Percentiles rank a stretch among this genome's conserved stretches.
phyloP scores from a whole-genome alignment of 2,797 vertebrate species.

The Notoglanidium macrostoma region DNA sequence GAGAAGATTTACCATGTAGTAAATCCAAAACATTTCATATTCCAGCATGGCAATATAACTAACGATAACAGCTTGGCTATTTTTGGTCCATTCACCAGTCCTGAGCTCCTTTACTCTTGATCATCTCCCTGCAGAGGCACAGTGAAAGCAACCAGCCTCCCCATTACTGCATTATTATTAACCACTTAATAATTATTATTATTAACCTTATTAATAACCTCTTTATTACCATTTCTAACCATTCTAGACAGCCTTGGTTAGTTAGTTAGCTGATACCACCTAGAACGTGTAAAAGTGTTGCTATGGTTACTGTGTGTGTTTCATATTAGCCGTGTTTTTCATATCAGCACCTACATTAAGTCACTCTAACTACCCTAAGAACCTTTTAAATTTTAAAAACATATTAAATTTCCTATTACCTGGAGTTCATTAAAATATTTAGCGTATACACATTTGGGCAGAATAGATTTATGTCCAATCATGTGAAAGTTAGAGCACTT shows the following conservation, averaged over 20 bases:
- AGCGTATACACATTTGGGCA: neutral
- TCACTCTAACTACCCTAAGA: neutral
- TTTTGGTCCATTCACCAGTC: no score
- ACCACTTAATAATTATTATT: no score
- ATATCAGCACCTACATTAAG: neutral
- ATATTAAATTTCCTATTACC: no score
- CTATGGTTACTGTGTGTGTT: neutral
- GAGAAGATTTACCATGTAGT: neutral
- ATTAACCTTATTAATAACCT: no score
- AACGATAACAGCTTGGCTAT: no score
- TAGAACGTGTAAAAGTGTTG: neutral
- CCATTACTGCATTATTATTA: neutral
- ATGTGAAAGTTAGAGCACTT: neutral
- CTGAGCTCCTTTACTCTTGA: neutral
- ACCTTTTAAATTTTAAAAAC: no score
- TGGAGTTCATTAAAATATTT: no score
- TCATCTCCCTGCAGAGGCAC: neutral
- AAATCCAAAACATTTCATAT: neutral
- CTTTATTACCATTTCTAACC: neutral
- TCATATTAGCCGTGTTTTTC: neutral
- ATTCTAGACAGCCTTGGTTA: neutral
- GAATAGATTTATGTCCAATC: neutral
- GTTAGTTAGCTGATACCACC: neutral
- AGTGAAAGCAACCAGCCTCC: neutral
- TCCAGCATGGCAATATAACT: no score